A percentile compares a stretch with the other conserved stretches of the same genome.
These are phyloP conservation scores for Catocala nupta DNA, from an alignment of 2,888 invertebrate genomes.

Conservation along the genomic window DNA sequence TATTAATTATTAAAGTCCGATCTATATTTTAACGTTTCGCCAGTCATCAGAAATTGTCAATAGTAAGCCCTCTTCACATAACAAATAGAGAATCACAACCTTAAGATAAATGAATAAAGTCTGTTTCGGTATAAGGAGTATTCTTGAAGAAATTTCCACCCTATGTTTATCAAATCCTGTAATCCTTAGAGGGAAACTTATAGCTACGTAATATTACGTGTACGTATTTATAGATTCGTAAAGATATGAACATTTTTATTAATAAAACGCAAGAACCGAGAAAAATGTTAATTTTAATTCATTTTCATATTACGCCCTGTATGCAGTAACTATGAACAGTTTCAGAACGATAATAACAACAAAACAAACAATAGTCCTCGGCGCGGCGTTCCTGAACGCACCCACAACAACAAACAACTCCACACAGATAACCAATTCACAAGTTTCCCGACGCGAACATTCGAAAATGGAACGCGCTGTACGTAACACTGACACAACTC, in stretches of 20 bases:
- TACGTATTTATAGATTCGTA: background rate
- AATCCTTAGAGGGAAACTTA: constrained; percentile 44
- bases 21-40: constrained; percentile 63
- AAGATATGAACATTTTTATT: background rate
- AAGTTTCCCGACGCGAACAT: constrained; percentile 72
- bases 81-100: constrained; percentile 23
- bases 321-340: constrained; percentile 59
- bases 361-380: constrained; percentile 78
- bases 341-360: constrained; percentile 76
- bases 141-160: constrained; percentile 48
- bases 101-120: constrained; percentile 23
- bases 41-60: constrained; percentile 77
- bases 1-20: constrained; percentile 60
- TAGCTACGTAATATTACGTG: constrained; percentile 26
- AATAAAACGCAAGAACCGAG: background rate
- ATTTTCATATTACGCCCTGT: constrained; percentile 35
- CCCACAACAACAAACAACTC: constrained; percentile 65
- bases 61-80: constrained; percentile 54
- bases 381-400: constrained; percentile 68
- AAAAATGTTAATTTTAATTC: constrained; percentile 14
- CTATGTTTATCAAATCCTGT: constrained; percentile 68
- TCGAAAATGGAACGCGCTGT: constrained; percentile 75
- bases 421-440: constrained; percentile 83
- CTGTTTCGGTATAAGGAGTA: constrained; percentile 14
- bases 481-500: constrained; percentile 68